phyloP scores from a whole-genome alignment of 2,888 invertebrate genomes.

The Drepanosiphum platanoidis region DNA sequence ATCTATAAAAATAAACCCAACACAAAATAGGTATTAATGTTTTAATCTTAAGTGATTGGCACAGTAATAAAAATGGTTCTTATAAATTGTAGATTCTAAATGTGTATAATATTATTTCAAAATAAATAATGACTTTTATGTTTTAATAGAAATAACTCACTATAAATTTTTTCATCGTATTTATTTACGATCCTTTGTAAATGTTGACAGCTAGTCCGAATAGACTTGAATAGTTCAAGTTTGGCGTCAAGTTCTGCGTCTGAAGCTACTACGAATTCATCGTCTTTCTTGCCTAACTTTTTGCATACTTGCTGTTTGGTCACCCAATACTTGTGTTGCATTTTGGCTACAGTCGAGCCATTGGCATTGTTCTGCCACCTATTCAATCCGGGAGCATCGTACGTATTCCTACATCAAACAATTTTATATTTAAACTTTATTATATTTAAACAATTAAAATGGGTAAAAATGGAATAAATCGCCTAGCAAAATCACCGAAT shows the following conservation, averaged over 20 bases:
- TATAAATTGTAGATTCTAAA: not conserved
- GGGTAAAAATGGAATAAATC: too few relatives aligned
- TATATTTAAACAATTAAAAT: too few relatives aligned
- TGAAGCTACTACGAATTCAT: slow-evolving; percentile 94
- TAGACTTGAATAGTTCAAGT: slow-evolving; percentile 90
- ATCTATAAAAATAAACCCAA: slow-evolving; percentile 71
- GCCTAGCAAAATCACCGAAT: too few relatives aligned
- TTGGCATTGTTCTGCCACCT: slow-evolving; percentile 61
- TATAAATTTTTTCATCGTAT: slow-evolving; percentile 92
- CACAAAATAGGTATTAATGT: not conserved
- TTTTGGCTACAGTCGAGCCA: slow-evolving; percentile 71
- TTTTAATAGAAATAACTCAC: slow-evolving; percentile 68
- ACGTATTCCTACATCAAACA: slow-evolving; percentile 42
- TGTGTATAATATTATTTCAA: too few relatives aligned
- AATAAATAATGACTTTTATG: too few relatives aligned
- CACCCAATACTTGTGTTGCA: slow-evolving; percentile 98
- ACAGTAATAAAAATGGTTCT: not conserved
- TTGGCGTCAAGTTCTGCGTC: slow-evolving; percentile 97
- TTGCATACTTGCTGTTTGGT: slow-evolving; percentile 94
- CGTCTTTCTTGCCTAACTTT: slow-evolving; percentile 95
- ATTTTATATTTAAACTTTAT: not conserved
- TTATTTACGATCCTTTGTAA: slow-evolving; percentile 89
- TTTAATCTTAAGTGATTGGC: not conserved
- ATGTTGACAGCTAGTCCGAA: slow-evolving; percentile 88
- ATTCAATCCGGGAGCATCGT: slow-evolving; percentile 55